Evolutionary conservation across 2,797 vertebrate species (phyloP).

Genomic region (Champsocephalus esox): DNA sequence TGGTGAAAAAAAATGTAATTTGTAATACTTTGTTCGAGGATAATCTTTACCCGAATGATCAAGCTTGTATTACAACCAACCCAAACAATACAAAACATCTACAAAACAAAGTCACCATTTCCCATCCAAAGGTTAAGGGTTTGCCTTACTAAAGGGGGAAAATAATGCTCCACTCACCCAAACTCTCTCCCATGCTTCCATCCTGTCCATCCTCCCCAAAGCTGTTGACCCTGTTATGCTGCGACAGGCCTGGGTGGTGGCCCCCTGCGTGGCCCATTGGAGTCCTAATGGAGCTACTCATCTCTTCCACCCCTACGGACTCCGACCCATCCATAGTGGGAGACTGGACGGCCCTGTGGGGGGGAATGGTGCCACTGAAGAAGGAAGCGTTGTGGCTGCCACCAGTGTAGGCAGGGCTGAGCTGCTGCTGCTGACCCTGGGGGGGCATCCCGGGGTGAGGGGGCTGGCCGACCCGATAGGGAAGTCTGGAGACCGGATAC

Average conservation of each 20-base stretch:
- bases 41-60: too few species aligned
- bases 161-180: slow-evolving; percentile 85
- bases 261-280: slow-evolving; percentile 73
- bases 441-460: slow-evolving; percentile 80
- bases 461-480: slow-evolving; percentile 86
- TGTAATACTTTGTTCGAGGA: neutral
- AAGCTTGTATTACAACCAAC: neutral
- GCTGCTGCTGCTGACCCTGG: slow-evolving; percentile 85
- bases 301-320: slow-evolving; percentile 86
- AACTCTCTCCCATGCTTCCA: slow-evolving; percentile 87
- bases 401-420: slow-evolving; percentile 85
- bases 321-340: slow-evolving; percentile 88
- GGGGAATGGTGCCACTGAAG: slow-evolving; percentile 87
- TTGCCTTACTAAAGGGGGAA: neutral
- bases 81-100: neutral
- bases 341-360: slow-evolving; percentile 90
- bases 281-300: slow-evolving; percentile 87
- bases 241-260: slow-evolving; percentile 82
- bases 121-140: neutral
- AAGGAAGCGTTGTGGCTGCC: slow-evolving; percentile 88
- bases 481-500: slow-evolving; percentile 89
- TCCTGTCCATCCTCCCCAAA: slow-evolving; percentile 93
- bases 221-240: slow-evolving; percentile 91
- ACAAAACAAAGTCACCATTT: neutral
- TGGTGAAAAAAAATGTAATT: too few species aligned